Evolutionary conservation across 2,888 invertebrate species (phyloP).

Genomic region (Amphiduros pacificus): DNA sequence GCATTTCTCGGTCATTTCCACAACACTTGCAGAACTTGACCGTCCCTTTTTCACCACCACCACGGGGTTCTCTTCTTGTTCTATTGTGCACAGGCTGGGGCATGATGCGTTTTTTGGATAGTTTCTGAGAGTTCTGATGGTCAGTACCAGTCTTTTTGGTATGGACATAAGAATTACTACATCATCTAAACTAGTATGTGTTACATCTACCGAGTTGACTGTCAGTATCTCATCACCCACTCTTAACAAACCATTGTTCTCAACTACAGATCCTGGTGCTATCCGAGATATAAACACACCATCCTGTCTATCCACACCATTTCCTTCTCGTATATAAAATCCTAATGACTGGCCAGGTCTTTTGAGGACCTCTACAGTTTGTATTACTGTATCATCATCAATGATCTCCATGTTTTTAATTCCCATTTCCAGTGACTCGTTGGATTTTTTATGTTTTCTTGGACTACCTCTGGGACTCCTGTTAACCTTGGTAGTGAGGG

Average conservation of each 20-base stretch:
- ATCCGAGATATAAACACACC: constrained; percentile 98
- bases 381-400: constrained; percentile 32
- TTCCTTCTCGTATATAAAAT: constrained; percentile 97
- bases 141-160: constrained; percentile 89
- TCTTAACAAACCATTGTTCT: constrained; percentile 94
- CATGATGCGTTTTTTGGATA: constrained; percentile 39
- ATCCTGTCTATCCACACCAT: constrained; percentile 90
- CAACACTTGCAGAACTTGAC: constrained; percentile 47
- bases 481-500: neutral
- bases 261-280: constrained; percentile 94
- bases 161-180: constrained; percentile 99
- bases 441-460: constrained; percentile 5
- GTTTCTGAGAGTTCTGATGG: constrained; percentile 67
- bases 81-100: constrained; percentile 46
- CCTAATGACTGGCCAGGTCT: constrained; percentile 97
- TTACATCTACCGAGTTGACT: constrained; percentile 96
- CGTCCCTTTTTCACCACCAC: constrained; percentile 53
- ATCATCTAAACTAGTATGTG: constrained; percentile 96
- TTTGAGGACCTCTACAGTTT: constrained; percentile 92
- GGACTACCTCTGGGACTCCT: constrained; percentile 14
- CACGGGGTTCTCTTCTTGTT: constrained; percentile 44
- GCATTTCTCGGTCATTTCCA: constrained; percentile 52
- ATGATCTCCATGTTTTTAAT: constrained; percentile 25
- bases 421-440: constrained; percentile 18
- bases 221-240: constrained; percentile 98